A percentile compares a stretch with the other conserved stretches of the same genome.
Conservation (phyloP, 1,140 invertebrate species). For the Helicoverpa zea region DNA sequence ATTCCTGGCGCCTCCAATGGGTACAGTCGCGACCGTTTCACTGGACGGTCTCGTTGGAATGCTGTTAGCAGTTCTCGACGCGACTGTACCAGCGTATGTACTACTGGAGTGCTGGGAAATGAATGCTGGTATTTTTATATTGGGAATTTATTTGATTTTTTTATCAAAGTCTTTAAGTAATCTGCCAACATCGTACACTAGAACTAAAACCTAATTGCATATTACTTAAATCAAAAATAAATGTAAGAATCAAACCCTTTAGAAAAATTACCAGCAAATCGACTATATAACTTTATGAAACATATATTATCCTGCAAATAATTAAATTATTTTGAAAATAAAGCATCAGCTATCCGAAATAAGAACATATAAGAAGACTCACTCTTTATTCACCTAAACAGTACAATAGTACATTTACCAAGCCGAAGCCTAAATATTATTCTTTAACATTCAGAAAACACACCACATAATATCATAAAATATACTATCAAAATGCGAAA, state of each 20-base stretch:
- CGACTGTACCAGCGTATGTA: constrained; percentile 17
- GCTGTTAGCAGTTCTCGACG: constrained; percentile 56
- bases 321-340: no score
- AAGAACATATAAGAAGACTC: not conserved
- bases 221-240: not conserved
- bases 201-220: no score
- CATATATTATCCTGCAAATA: not conserved
- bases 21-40: constrained; percentile 59
- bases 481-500: constrained; percentile 63
- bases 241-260: not conserved
- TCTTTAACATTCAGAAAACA: constrained; percentile 52
- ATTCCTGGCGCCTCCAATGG: constrained; percentile 75
- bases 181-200: no score
- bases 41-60: constrained; percentile 72
- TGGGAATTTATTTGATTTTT: not conserved
- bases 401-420: constrained; percentile 33
- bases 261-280: not conserved
- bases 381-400: not conserved
- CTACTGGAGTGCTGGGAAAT: constrained; percentile 14
- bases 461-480: constrained; percentile 58
- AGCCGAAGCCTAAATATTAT: constrained; percentile 33
- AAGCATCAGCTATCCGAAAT: no score
- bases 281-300: no score
- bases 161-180: no score
- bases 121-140: not conserved